These are phyloP conservation scores for Chymomyza caudatula DNA, from an alignment of 2,888 invertebrate species.

Conservation along the genomic window DNA sequence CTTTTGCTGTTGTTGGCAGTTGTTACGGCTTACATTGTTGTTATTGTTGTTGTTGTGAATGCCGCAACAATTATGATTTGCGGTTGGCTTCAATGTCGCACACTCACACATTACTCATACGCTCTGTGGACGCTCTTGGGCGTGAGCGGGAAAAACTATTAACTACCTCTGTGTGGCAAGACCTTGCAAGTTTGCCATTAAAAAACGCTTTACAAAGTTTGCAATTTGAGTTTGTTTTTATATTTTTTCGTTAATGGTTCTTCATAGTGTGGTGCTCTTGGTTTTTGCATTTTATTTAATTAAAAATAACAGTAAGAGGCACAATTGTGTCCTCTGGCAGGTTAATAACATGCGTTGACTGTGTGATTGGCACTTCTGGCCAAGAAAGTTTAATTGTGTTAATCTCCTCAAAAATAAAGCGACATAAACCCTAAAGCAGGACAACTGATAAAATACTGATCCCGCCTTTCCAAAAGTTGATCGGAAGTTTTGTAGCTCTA, in stretches of 20 bases:
- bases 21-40: constrained; percentile 5
- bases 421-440: no score
- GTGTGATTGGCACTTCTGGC: not conserved
- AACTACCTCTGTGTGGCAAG: not conserved
- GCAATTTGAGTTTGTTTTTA: constrained; percentile 17
- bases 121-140: not conserved
- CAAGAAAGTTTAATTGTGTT: no score
- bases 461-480: no score
- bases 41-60: constrained; percentile 8
- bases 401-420: no score
- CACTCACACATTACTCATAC: not conserved
- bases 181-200: constrained; percentile 31
- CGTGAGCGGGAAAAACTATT: not conserved
- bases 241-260: constrained; percentile 46
- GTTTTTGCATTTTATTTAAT: constrained; percentile 32
- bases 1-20: constrained; percentile 17
- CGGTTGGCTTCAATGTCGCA: constrained; percentile 37
- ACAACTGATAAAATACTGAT: no score
- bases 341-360: not conserved
- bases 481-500: no score
- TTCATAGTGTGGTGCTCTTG: constrained; percentile 19
- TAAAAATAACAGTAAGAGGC: not conserved
- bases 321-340: no score
- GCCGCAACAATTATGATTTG: constrained; percentile 55
- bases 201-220: constrained; percentile 45